These are phyloP conservation scores for Prochilodus magdalenae DNA, from an alignment of 2,113 vertebrate species.

Conservation along the genomic window DNA sequence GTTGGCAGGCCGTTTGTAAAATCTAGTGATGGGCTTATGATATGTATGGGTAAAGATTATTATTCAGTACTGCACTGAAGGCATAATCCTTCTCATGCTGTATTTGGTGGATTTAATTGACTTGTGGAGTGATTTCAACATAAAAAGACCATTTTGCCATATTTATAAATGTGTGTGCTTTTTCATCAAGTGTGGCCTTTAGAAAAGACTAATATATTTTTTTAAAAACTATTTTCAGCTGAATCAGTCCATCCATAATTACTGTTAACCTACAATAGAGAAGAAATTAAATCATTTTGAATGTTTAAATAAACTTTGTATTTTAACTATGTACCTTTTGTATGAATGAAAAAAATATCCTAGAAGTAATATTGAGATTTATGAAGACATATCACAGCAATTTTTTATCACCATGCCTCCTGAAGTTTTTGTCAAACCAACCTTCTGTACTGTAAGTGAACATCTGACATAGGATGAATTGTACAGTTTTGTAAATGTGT, in stretches of 20 bases:
- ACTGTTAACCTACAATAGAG: background rate
- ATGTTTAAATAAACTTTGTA: conserved; percentile 1
- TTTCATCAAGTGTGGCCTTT: background rate
- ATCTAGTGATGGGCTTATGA: conserved; percentile 49
- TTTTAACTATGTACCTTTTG: background rate
- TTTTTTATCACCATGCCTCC: no score
- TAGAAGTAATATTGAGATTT: background rate
- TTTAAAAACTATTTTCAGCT: background rate
- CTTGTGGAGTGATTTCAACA: background rate
- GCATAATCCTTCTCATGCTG: no score
- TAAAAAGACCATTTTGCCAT: background rate
- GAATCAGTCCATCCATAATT: background rate
- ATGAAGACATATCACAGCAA: background rate
- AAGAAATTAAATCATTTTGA: background rate
- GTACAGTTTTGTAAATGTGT: conserved; percentile 48
- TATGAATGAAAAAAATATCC: background rate
- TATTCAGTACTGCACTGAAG: no score
- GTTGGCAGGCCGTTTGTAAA: conserved; percentile 73
- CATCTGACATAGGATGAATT: background rate
- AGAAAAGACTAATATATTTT: background rate
- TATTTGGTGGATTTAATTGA: background rate
- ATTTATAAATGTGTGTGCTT: background rate
- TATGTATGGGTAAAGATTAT: conserved; percentile 26
- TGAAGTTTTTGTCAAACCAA: background rate
- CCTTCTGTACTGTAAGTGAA: background rate